Base-by-base conservation (phyloP, 2,797 vertebrate species). In the Dryobates pubescens region DNA sequence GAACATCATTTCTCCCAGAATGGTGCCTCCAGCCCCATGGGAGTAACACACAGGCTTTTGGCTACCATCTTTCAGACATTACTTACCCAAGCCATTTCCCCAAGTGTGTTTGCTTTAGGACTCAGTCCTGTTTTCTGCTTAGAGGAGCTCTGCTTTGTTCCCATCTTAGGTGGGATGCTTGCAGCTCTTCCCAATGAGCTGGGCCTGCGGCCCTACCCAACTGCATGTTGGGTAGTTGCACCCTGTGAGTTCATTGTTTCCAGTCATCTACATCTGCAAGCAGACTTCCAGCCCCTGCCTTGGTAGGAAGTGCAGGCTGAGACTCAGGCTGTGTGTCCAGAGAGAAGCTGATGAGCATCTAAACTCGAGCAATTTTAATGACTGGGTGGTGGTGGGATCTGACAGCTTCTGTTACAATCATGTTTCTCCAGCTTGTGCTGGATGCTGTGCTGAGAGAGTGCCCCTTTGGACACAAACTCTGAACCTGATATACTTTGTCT, bases 41-140 rank as follows among this genome's bases (percentile, higher is more conserved):
- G 32, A 94, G 45, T 62, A 64, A 45, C 2, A 1, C 30, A 30
- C 1, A 32, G 64, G 22, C 16, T 88, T 91, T 92, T 87, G 82
- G 11, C 65, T 87, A 23, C 62, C 4, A 0, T 53, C 56, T 57
- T 53, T 41, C 88, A 78, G 70, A 26, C 11, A 1, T 63, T 27
- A 18, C 9, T 68, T 51, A 23, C 8, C 23, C 30, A 57, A 84
- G 38, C 18, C 8, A 3, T 38, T 49, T 82, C 41, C 13, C 7
- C 3, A 27, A 45, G 9, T 1, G 7, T 32, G 17, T 56, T 62
- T 0, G 0, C 51, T 85, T 41, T 62, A 68, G 38, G 41, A 11
- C 15, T 72, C 24, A 15, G 0, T 77, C 32, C 7, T 47, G 13
- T 27, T 62, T 45, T 65, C 38, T 59, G 26, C 45, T 63, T 27